Base-by-base conservation (phyloP, 37 sponge, comb jelly and placozoan genomes). In the Axinella damicornis region DNA sequence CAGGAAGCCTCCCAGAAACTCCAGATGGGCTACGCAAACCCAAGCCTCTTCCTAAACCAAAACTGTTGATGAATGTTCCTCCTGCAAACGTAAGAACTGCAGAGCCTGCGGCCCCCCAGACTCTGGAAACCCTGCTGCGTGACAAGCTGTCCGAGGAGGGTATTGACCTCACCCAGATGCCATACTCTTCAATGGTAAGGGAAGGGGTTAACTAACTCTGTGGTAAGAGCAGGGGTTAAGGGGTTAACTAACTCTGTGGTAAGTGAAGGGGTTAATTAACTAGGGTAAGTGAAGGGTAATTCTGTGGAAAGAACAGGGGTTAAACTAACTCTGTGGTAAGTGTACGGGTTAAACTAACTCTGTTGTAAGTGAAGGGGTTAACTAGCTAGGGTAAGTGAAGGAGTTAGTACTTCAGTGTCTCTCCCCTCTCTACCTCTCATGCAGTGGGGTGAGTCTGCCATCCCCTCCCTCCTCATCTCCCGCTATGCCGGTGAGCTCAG, bases 401-500 rank as follows among this genome's bases (percentile, higher is more conserved):
- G 46, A n/a, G 46, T 46, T 46, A 46, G 9, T 46, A 46, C 46
- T 27, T 27, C 64, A 2, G 55, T 32, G 6, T 32, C 37, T 32
- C 33, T 17, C 37, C 75, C 33, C 75, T 74, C 75, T 40, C 75
- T 74, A 53, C 33, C 75, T 40, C 53, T 71, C 19, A 2, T 24
- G 0, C 58, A 86, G 87, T 32, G 67, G 22, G 87, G 87, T 27
- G 87, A 71, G 5, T 86, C 52, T 69, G 79, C 79, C 21, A 57
- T 86, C 11, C 87, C 87, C 15, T 0, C 41, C 5, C 69, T 39
- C 16, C 61, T 86, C 64, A 53, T 77, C 30, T 52, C 54, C 19
- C 70, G 87, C 5, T 86, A 78, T 33, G 67, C 79, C 22, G n/a
- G 58, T 38, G 87, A 86, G 37, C 31, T 63, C 2, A 35, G 28